Evolutionary conservation across 2,797 vertebrate genomes (phyloP).

Genomic region (Onychomys arenicola): DNA sequence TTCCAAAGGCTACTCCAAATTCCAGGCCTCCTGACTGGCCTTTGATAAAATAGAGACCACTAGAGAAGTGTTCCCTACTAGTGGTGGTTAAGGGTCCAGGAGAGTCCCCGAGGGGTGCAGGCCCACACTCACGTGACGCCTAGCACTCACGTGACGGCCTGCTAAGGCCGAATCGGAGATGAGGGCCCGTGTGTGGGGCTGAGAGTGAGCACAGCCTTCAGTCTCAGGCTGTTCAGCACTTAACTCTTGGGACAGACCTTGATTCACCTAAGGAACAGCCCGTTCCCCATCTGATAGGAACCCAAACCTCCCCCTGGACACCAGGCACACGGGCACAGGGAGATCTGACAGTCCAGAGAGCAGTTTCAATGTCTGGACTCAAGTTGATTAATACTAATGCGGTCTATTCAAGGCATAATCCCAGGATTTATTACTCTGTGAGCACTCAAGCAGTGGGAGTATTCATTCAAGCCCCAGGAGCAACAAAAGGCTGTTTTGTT

Average conservation of each 20-base stretch:
- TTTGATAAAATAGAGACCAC: background rate
- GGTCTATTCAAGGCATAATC: background rate
- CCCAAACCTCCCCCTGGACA: conserved; percentile 13
- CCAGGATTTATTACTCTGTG: background rate
- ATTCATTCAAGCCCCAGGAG: background rate
- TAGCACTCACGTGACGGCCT: background rate
- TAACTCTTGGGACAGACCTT: conserved; percentile 22
- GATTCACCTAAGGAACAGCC: conserved; percentile 9
- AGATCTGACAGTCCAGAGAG: background rate
- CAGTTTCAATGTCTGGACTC: background rate
- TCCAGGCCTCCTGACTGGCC: background rate
- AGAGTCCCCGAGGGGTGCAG: too few relatives aligned
- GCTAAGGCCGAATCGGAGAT: too few relatives aligned
- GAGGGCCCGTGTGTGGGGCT: background rate
- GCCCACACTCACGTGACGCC: background rate
- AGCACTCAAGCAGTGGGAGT: background rate
- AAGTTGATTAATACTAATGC: background rate
- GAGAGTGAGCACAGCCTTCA: background rate
- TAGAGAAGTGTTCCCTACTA: background rate
- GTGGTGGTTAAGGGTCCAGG: background rate
- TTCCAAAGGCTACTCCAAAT: background rate
- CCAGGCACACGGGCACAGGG: background rate
- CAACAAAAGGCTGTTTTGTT: background rate
- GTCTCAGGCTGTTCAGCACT: background rate
- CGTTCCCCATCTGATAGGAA: conserved; percentile 34